Evolutionary conservation across 2,888 invertebrate species (phyloP).

Genomic region (Tenthredo amoena): DNA sequence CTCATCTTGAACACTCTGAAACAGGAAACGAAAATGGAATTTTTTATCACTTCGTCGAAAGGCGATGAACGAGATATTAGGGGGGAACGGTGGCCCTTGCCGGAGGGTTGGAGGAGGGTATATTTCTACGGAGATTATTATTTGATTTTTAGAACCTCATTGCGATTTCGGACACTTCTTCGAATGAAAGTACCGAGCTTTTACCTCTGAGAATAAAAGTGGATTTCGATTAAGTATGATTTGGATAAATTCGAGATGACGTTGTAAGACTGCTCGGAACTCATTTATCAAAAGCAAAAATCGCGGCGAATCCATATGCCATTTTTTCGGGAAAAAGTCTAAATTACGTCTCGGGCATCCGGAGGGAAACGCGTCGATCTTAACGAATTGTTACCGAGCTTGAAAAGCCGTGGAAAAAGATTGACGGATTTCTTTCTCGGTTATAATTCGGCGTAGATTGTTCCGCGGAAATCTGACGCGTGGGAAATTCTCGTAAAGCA

Average conservation of each 20-base stretch:
- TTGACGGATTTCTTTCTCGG: neutral
- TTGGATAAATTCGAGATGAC: no score
- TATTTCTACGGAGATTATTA: neutral
- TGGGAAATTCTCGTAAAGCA: neutral
- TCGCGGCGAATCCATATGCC: neutral
- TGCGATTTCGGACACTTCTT: neutral
- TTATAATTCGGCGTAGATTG: neutral
- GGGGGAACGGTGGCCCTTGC: neutral
- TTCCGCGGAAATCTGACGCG: neutral
- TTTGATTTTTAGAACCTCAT: neutral
- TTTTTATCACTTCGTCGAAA: conserved; percentile 10
- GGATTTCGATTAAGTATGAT: no score
- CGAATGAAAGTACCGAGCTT: no score
- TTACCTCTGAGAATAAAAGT: no score
- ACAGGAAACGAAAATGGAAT: conserved; percentile 26
- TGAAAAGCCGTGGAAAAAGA: neutral
- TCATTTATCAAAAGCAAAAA: no score
- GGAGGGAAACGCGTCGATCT: neutral
- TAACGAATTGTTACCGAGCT: neutral
- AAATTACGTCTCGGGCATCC: neutral
- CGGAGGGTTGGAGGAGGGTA: neutral
- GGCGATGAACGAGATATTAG: neutral
- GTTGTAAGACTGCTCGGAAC: no score
- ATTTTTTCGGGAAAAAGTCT: neutral
- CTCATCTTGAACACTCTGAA: conserved; percentile 76